Evolutionary conservation across 1,140 invertebrate genomes (phyloP).

Genomic region (Pogonus chalceus): DNA sequence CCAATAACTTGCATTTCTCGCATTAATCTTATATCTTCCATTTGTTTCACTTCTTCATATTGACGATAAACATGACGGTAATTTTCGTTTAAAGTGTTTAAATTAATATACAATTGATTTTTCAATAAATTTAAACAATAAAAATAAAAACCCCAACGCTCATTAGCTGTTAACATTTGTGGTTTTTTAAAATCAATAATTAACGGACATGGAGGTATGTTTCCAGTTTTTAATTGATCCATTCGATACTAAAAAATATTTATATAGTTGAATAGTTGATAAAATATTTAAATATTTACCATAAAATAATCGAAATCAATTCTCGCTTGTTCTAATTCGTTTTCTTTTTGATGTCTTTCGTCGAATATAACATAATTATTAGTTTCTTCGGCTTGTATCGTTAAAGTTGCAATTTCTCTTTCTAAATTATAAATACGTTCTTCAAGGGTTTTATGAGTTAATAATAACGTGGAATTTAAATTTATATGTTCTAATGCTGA

Average conservation of each 20-base stretch:
- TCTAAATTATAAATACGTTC: neutral
- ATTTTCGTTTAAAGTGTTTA: constrained; percentile 24
- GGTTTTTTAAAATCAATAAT: constrained; percentile 20
- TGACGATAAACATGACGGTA: constrained; percentile 31
- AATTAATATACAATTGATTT: constrained; percentile 24
- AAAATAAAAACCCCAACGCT: constrained; percentile 34
- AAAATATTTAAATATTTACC: neutral
- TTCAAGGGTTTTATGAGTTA: neutral
- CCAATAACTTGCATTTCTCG: constrained; percentile 45
- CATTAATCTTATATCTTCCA: constrained; percentile 33
- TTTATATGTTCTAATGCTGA: neutral
- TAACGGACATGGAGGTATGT: constrained; percentile 19
- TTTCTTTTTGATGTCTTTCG: neutral
- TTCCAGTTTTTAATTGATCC: constrained; percentile 16
- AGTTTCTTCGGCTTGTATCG: neutral
- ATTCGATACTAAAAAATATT: neutral
- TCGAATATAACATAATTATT: neutral
- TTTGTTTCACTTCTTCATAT: constrained; percentile 31
- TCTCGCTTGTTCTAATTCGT: neutral
- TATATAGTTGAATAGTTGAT: constrained; percentile 4
- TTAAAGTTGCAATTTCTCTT: neutral
- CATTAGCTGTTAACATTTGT: constrained; percentile 22
- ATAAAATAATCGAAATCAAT: neutral
- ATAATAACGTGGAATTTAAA: constrained; percentile 5
- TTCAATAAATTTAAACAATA: constrained; percentile 31